Conservation (phyloP, 2,113 vertebrate species). For the Tichodroma muraria region DNA sequence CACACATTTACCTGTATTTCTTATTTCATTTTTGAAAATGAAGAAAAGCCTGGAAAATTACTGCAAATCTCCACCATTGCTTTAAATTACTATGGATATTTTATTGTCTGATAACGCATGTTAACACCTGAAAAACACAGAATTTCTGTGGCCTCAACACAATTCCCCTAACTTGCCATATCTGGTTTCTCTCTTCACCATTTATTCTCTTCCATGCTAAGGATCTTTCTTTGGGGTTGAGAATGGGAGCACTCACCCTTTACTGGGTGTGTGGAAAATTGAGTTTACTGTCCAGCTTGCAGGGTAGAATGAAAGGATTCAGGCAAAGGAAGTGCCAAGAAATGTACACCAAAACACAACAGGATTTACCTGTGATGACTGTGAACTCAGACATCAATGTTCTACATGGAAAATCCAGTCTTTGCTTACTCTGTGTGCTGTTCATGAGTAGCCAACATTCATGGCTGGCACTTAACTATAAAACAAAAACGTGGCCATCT, state of each 20-base stretch:
- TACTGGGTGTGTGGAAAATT: accelerated
- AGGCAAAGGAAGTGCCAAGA: neutral
- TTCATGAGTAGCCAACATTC: neutral
- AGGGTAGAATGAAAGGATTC: neutral
- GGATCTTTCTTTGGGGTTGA: neutral
- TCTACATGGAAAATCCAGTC: neutral
- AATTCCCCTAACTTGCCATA: neutral
- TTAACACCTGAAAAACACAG: neutral
- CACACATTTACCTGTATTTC: neutral
- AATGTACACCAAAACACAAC: neutral
- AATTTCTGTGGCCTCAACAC: neutral
- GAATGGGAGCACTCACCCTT: neutral
- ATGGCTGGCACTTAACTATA: neutral
- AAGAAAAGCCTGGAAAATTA: neutral
- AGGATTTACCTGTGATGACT: neutral
- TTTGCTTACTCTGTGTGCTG: neutral
- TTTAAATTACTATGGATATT: neutral
- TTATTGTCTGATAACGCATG: neutral
- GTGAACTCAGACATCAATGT: neutral
- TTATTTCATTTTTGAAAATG: neutral
- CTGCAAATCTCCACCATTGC: neutral
- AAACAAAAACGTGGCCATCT: neutral
- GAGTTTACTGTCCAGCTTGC: neutral
- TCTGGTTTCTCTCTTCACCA: neutral
- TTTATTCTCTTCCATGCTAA: neutral